Percentiles rank a stretch among this genome's conserved stretches.
phyloP scores from a whole-genome alignment of 2,113 vertebrate genomes.

The Chaetops frenatus region DNA sequence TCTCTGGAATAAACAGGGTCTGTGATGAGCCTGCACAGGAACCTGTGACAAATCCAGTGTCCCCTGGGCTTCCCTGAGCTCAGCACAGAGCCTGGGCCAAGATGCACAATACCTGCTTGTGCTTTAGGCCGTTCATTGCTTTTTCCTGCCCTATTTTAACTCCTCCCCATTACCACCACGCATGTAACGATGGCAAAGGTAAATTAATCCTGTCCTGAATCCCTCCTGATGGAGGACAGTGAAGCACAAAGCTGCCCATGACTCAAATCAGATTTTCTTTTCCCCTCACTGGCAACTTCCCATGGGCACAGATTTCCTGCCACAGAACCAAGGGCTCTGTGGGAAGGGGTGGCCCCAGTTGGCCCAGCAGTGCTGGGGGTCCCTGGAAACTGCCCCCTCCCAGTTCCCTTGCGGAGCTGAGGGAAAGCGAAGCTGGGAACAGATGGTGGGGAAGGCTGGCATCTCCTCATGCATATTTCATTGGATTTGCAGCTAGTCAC shows the following conservation, averaged over 20 bases:
- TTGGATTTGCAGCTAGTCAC: slow-evolving; percentile 22
- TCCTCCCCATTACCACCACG: background rate
- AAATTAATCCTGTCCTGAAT: background rate
- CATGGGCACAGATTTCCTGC: slow-evolving; percentile 9
- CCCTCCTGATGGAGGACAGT: background rate
- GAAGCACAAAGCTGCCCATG: background rate
- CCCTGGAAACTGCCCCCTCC: slow-evolving; percentile 9
- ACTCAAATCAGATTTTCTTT: background rate
- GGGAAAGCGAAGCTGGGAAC: slow-evolving; percentile 5
- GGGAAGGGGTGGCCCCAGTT: background rate
- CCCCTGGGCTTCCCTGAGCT: too few relatives aligned
- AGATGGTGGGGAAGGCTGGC: slow-evolving; percentile 32
- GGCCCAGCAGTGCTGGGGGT: slow-evolving; percentile 15
- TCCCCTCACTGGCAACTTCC: background rate
- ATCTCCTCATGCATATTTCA: slow-evolving; percentile 34
- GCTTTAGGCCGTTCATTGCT: background rate
- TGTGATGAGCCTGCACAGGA: background rate
- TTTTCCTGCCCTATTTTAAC: background rate
- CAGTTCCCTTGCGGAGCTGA: background rate
- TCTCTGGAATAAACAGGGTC: background rate
- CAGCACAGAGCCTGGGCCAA: background rate
- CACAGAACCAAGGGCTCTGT: background rate
- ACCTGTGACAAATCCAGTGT: background rate
- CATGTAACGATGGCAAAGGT: background rate
- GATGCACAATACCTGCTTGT: accelerated